Evolutionary conservation across 2,888 invertebrate genomes (phyloP), one percentile per base, ranked within the genome.

Genomic region (Papilio elwesi): DNA sequence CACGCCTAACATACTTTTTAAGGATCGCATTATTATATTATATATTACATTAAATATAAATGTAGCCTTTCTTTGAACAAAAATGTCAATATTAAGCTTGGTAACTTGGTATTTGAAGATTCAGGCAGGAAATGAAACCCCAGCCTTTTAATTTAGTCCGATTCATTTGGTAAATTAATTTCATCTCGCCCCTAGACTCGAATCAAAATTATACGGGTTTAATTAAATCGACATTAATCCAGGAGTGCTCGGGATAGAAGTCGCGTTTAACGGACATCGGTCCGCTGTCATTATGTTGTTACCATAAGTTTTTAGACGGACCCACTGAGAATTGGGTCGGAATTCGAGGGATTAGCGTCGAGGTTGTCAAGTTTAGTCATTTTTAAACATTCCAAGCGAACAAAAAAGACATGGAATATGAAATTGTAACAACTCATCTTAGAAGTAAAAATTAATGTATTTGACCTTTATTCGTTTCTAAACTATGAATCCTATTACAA

Each of bases 171-270:
- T 64, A 71, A 68, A 57, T 52, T 62, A 68, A 57, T 52, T 62
- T 59, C 68, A 79, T 77, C 73, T 74, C 38, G 77, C 80, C 77
- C 76, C 68, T 78, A 80, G 82, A 79, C 82, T 83, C 78, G 79
- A 82, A 83, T 86, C 87, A 88, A 91, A 92, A 91, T 92, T 91
- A 91, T 92, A 90, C 88, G 88, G 89, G 89, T 92, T 92, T 92
- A 93, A 93, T 93, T 92, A 92, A 92, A 92, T 91, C 87, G 89
- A 91, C 90, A 92, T 93, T 91, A 93, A 91, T 92, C 89, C 89
- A 78, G 84, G 85, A 87, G 86, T 87, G 85, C 88, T 87, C 81
- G 87, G 87, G 85, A 85, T 87, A 86, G 85, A 83, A 85, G 86
- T 85, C 84, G 85, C 85, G 79, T 87, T 88, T 88, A 86, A 85